Base-by-base conservation (phyloP, 1,140 invertebrate genomes). In the Drosophila nebulosa region DNA sequence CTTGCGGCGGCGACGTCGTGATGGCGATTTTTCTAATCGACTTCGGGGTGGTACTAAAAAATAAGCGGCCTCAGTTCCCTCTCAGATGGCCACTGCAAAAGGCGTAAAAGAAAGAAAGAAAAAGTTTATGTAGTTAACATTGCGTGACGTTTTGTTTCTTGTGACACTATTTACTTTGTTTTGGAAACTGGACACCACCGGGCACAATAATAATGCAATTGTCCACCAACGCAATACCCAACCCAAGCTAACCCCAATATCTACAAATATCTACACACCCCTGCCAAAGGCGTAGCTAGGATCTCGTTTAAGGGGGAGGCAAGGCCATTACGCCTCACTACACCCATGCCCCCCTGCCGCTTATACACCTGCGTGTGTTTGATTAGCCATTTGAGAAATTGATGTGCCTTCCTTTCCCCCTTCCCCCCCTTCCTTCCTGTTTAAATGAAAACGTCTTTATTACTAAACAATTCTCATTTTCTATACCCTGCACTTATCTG, bases 1-100 rank as follows among this genome's bases (percentile, higher is more conserved):
- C 69, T 88, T 74, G 74, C 83, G 71, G 78, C 74, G 79, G 78
- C 89, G 89, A 77, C 89, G 89, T 90, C 89, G 85, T 90, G 89
- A 84, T 90, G 85, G 77, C 89, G 84, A 84, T 69, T 89, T 70
- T 84, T 83, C 56, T 55, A 61, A 63, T 83, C 65, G 74, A 78
- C 83, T 68, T 69, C 63, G 83, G 78, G 83, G 78, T 86, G 64
- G 78, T 64, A 64, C 65, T 74, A 78, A 64, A 65, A 56, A 64
- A 52, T 46, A 73, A 51, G 63, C 74, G 68, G 78, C 53, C 39
- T 42, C 32, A 24, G 50, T 35, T 52, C 62, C 61, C 51, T 9
- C 27, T 30, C 27, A 9, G 50, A 74, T 46, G 6, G 6, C 30
- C 18, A 46, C 42, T 30, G 58, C 9, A 30, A n/a, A n/a, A 30